Evolutionary conservation across 2,797 vertebrate genomes (phyloP), one percentile per base, ranked within the genome.

Genomic region (Hybognathus amarus): DNA sequence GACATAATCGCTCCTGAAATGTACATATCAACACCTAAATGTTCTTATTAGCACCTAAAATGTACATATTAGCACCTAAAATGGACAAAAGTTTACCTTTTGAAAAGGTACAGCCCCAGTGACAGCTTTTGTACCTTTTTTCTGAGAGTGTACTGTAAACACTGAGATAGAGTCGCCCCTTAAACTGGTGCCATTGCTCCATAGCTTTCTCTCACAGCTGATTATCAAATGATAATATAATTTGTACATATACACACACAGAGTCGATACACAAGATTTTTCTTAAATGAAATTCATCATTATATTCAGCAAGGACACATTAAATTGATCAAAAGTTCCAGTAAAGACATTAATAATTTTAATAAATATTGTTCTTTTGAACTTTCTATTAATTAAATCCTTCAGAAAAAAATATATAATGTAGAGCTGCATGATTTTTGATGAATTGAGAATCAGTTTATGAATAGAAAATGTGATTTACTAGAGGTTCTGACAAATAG

Each of bases 131-230:
- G n/a, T n/a, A n/a, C n/a, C n/a, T n/a, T n/a, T n/a, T n/a, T n/a
- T n/a, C n/a, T n/a, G n/a, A n/a, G n/a, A n/a, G n/a, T n/a, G n/a
- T n/a, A n/a, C n/a, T n/a, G 52, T n/a, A 27, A 56, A 75, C 74
- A 47, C 56, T 47, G 15, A 30, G 3, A 20, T 67, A 38, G 40
- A 33, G 68, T 73, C 6, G 11, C 40, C 18, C 17, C n/a, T 77
- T 69, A 24, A 77, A 61, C 18, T 36, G 36, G 5, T 61, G 64
- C 11, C 9, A 78, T 78, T 22, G 30, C 59, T 78, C 12, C 17
- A 71, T 30, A 71, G 24, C 69, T 30, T 71, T 70, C 42, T 50
- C 50, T 47, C n/a, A 45, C 42, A 70, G 42, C n/a, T 70, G 42
- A 30, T 61, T 61, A 61, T 27, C 24, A 61, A 24, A 15, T 27